Evolutionary conservation across 2,797 vertebrate species (phyloP).

Genomic region (Apogon hyalosoma): DNA sequence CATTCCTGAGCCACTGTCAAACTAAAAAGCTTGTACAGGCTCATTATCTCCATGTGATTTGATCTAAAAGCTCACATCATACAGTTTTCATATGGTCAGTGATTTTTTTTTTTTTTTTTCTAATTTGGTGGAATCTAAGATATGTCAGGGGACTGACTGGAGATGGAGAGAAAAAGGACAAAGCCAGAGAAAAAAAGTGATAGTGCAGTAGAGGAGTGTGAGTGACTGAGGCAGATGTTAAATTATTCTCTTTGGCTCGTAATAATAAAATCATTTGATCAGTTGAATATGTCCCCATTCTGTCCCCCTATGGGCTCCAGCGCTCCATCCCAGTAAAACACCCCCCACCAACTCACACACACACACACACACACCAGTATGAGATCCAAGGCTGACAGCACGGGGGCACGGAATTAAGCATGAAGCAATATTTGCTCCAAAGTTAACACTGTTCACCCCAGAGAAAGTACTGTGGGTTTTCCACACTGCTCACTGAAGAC

Average conservation of each 20-base stretch:
- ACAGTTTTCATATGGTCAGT: conserved; percentile 43
- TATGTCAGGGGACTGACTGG: conserved; percentile 19
- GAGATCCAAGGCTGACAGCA: conserved; percentile 33
- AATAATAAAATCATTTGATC: conserved; percentile 65
- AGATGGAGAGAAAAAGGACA: conserved; percentile 38
- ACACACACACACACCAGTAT: neutral
- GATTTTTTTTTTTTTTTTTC: conserved; percentile 13
- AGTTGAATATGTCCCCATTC: conserved; percentile 43
- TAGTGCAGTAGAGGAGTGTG: conserved; percentile 6
- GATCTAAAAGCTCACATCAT: conserved; percentile 26
- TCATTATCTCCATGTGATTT: conserved; percentile 20
- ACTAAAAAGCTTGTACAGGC: conserved; percentile 7
- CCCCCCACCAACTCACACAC: neutral
- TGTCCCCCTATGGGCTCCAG: conserved; percentile 8
- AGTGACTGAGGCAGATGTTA: conserved; percentile 48
- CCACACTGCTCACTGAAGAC: conserved; percentile 1
- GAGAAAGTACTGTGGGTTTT: conserved; percentile 19
- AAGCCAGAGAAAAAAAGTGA: conserved; percentile 31
- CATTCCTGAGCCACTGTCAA: neutral
- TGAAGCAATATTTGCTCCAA: conserved; percentile 57
- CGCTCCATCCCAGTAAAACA: conserved; percentile 29
- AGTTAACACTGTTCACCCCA: conserved; percentile 27
- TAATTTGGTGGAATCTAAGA: conserved; percentile 56
- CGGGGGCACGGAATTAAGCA: conserved; percentile 32
- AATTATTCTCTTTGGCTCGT: conserved; percentile 71